Percentiles rank a stretch among this genome's conserved stretches.
phyloP scores from a whole-genome alignment of 2,888 invertebrate species.

The Marronus borbonicus region DNA sequence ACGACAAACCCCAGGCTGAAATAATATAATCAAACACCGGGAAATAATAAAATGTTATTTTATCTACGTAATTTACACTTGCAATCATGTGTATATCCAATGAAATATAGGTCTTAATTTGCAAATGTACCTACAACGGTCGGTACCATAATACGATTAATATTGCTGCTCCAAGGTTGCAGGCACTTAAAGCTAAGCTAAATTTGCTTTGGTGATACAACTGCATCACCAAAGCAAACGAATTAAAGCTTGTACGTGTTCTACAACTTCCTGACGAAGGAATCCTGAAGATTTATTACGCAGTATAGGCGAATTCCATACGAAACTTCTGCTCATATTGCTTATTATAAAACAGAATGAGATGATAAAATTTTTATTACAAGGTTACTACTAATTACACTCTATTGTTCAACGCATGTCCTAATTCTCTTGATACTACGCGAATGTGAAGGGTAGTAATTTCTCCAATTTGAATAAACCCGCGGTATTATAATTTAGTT shows the following conservation, averaged over 20 bases:
- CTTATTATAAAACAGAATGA: not conserved
- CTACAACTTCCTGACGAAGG: no score
- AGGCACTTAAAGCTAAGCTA: constrained; percentile 7
- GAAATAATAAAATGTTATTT: not conserved
- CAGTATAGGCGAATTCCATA: no score
- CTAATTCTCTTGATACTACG: constrained; percentile 6
- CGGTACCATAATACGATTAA: not conserved
- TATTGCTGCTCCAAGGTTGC: constrained; percentile 1
- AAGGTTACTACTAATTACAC: not conserved
- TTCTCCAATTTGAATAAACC: constrained; percentile 28
- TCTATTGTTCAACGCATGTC: constrained; percentile 10
- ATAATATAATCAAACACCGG: not conserved
- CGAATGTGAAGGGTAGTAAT: constrained; percentile 22
- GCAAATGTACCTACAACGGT: not conserved
- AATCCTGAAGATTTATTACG: no score
- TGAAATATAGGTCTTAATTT: not conserved
- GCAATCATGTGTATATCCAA: no score
- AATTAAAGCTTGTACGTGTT: constrained; percentile 1
- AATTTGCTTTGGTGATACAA: not conserved
- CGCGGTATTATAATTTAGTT: constrained; percentile 24
- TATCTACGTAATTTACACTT: no score
- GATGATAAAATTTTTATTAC: not conserved
- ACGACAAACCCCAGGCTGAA: no score
- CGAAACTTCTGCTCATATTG: no score
- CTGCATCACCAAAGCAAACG: constrained; percentile 8